Base-by-base conservation (phyloP, 2,797 vertebrate genomes). In the Enteromius viviparus region DNA sequence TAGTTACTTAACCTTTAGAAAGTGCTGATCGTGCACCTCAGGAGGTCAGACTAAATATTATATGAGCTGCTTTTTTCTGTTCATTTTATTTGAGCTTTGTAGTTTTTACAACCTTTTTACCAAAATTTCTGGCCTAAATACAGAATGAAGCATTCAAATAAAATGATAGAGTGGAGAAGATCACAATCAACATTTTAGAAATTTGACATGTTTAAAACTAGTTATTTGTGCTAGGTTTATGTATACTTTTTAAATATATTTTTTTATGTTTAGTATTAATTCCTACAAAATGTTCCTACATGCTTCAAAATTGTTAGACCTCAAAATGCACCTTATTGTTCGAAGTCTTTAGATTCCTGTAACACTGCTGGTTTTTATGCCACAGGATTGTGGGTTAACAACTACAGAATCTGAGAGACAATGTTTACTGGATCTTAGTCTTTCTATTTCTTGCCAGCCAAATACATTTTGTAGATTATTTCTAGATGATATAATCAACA, bases 321-420 rank as follows among this genome's bases (percentile, higher is more conserved):
- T 45, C 4, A 34, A 74, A 60, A 23, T 64, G 15, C 2, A 29
- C 37, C 55, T 26, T 77, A 26, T 77, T 60, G 4, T 65, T 78
- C 42, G 70, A 72, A 72, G 45, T 47, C 26, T 29, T 84, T 9
- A 74, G 68, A 26, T 62, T 72, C 58, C 85, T 77, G 85, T 75
- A 85, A 83, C 80, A 45, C 69, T 80, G 78, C 75, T 84, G 65
- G 8, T 84, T 87, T 87, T 81, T 78, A 80, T 84, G 69, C 62
- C 26, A 71, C 81, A 82, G 40, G 76, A 76, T 87, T 87, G 84
- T 87, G 79, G 71, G 75, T 81, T 76, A 84, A 69, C 85, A 77
- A 81, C 58, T 62, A 83, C 78, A 80, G 78, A 79, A 51, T 78
- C 76, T 87, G 76, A 80, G 84, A 84, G 82, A 23, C 58, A 40